Evolutionary conservation across 2,113 vertebrate genomes (phyloP).

Genomic region (Pachypanchax playfairii): DNA sequence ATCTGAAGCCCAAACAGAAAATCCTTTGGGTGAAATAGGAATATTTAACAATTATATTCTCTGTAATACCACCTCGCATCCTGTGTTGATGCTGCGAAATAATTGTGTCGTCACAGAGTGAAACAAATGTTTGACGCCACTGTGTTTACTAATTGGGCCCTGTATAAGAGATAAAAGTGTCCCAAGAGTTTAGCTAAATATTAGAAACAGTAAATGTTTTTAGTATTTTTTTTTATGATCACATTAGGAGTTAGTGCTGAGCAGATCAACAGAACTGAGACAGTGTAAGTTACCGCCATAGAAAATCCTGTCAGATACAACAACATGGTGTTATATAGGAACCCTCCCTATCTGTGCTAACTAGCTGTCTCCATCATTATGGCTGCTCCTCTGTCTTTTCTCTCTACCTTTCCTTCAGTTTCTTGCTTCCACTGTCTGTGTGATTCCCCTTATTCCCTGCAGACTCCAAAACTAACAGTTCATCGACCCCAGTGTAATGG

Average conservation of each 20-base stretch:
- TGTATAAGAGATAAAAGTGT: neutral
- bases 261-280: conserved; percentile 22
- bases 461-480: conserved; percentile 39
- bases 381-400: conserved; percentile 6
- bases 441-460: conserved; percentile 25
- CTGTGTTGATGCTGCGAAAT: neutral
- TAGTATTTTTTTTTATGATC: neutral
- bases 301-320: conserved; percentile 12
- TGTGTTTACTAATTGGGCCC: neutral
- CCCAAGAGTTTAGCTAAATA: neutral
- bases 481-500: conserved; percentile 40
- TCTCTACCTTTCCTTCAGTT: conserved; percentile 5
- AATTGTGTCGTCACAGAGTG: neutral
- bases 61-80: neutral
- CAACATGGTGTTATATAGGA: too few relatives aligned
- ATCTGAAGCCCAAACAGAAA: neutral
- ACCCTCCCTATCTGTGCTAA: neutral
- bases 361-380: conserved; percentile 26
- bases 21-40: neutral
- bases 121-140: neutral
- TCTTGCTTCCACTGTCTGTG: conserved; percentile 11
- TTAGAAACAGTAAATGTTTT: neutral
- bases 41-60: neutral
- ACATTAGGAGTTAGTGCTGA: conserved; percentile 3
- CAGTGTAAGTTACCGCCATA: neutral